Evolutionary conservation across 2,888 invertebrate genomes (phyloP).

Genomic region (Stenotaenia linearis): DNA sequence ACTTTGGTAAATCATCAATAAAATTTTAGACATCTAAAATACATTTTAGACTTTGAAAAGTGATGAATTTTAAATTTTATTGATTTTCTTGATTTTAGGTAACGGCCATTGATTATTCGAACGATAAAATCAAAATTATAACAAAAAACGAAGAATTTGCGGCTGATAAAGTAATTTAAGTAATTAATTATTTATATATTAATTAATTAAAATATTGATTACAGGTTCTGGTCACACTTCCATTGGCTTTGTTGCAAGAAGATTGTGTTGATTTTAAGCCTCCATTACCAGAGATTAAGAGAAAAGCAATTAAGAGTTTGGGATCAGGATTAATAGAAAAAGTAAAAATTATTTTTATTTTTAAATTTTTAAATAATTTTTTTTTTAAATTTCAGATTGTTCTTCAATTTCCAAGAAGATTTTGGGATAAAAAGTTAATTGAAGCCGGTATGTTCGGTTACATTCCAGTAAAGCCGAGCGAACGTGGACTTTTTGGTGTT

Average conservation of each 20-base stretch:
- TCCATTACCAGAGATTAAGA: slow-evolving; percentile 46
- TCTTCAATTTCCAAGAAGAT: slow-evolving; percentile 33
- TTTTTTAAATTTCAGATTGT: neutral
- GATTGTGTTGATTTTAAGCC: slow-evolving; percentile 47
- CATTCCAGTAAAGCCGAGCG: slow-evolving; percentile 14
- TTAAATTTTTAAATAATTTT: too few species aligned
- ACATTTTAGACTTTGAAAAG: too few species aligned
- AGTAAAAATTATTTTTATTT: slow-evolving; percentile 40
- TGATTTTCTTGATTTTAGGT: too few species aligned
- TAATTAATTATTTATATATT: neutral
- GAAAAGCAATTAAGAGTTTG: slow-evolving; percentile 45
- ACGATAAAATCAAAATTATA: slow-evolving; percentile 40
- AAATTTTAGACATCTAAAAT: too few species aligned
- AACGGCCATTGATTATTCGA: slow-evolving; percentile 41
- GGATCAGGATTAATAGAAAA: slow-evolving; percentile 52
- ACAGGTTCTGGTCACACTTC: slow-evolving; percentile 39
- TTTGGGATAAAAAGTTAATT: slow-evolving; percentile 31
- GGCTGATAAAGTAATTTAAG: slow-evolving; percentile 42
- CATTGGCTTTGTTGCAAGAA: slow-evolving; percentile 48
- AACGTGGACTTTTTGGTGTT: slow-evolving; percentile 32
- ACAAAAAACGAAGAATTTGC: slow-evolving; percentile 41
- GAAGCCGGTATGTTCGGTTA: slow-evolving; percentile 36
- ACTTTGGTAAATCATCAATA: slow-evolving; percentile 42
- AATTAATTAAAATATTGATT: neutral
- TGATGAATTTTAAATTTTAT: too few species aligned